phyloP scores from a whole-genome alignment of 1,140 invertebrate species.

The Dendroctonus ponderosae region DNA sequence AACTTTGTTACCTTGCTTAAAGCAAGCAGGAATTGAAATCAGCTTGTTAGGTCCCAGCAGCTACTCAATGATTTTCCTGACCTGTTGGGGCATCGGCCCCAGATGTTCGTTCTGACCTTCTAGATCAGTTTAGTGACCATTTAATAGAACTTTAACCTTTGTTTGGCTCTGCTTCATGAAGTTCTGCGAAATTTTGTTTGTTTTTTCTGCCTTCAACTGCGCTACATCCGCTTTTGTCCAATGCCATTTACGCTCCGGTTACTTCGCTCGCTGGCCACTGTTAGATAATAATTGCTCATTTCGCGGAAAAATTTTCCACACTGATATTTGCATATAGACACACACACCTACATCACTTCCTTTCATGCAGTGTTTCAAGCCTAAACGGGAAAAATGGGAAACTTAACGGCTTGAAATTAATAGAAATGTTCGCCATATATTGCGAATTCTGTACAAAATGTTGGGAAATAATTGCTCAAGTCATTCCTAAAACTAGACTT shows the following conservation, averaged over 20 bases:
- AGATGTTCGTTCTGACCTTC: conserved; percentile 13
- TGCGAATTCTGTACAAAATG: no score
- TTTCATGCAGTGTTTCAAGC: no score
- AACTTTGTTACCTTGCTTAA: no score
- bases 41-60: neutral
- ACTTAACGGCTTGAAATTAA: no score
- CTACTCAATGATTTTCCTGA: conserved; percentile 12
- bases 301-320: conserved; percentile 2
- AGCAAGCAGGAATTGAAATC: neutral
- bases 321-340: conserved; percentile 3
- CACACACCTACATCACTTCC: no score
- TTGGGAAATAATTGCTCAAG: no score
- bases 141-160: conserved; percentile 27
- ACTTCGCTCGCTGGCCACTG: conserved; percentile 1
- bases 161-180: conserved; percentile 11
- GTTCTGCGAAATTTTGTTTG: conserved; percentile 2
- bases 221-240: conserved; percentile 19
- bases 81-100: conserved; percentile 7
- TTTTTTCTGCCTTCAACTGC: conserved; percentile 3
- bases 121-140: conserved; percentile 22
- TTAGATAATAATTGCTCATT: conserved; percentile 3
- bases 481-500: no score
- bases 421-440: no score
- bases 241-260: conserved; percentile 22
- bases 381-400: no score